A percentile compares a stretch with the other conserved stretches of the same genome.
phyloP scores from a whole-genome alignment of 2,888 invertebrate species.

The Tethea ocularis region DNA sequence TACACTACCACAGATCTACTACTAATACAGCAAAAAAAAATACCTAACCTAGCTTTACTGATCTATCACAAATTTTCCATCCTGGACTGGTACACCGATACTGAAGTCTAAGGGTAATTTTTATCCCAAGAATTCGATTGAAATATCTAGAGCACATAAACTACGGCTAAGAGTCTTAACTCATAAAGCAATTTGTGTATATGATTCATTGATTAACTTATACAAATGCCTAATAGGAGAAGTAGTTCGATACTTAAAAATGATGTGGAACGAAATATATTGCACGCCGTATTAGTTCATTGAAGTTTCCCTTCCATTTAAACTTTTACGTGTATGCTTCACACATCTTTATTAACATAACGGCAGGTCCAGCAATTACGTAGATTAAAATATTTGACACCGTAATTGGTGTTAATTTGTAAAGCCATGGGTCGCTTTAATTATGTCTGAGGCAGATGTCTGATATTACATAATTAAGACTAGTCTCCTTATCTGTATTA shows the following conservation, averaged over 20 bases:
- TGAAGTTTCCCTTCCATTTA: not conserved
- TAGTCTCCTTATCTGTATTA: slow-evolving; percentile 10
- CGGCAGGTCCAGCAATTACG: slow-evolving; percentile 35
- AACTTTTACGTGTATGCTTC: not conserved
- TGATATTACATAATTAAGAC: slow-evolving; percentile 29
- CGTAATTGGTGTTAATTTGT: slow-evolving; percentile 64
- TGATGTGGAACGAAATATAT: not conserved
- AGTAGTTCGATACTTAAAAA: not conserved
- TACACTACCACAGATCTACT: too few relatives aligned
- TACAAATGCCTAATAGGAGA: not conserved
- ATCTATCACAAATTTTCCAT: too few relatives aligned
- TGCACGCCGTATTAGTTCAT: not conserved
- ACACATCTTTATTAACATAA: not conserved
- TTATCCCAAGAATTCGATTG: too few relatives aligned
- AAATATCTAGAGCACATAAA: too few relatives aligned
- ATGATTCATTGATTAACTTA: slow-evolving; percentile 1
- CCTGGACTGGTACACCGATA: too few relatives aligned
- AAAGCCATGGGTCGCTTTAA: slow-evolving; percentile 46
- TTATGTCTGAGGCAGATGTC: slow-evolving; percentile 40
- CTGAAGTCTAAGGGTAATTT: too few relatives aligned
- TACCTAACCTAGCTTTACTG: too few relatives aligned
- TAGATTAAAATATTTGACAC: slow-evolving; percentile 58
- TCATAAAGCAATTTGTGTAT: not conserved
- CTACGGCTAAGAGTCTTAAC: too few relatives aligned
- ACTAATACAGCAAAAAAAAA: too few relatives aligned